Conservation (phyloP, 1,140 invertebrate species). For the Antheraea mylitta region DNA sequence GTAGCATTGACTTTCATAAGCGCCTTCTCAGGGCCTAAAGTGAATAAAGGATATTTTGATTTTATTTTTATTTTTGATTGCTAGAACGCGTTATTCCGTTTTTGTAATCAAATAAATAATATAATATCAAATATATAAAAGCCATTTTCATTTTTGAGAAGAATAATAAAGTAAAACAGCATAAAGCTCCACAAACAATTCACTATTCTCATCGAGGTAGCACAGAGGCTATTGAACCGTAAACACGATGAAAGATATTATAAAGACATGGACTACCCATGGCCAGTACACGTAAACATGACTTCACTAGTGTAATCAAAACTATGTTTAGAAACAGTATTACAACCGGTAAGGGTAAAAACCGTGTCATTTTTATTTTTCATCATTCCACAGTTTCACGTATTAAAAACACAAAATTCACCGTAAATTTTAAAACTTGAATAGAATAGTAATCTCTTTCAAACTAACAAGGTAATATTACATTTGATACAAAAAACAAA, state of each 20-base stretch:
- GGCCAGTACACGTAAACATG: conserved; percentile 36
- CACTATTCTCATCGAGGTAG: conserved; percentile 24
- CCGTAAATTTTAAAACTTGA: background rate
- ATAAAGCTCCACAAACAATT: conserved; percentile 14
- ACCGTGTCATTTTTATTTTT: background rate
- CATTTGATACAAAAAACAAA: background rate
- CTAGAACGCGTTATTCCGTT: too few relatives aligned
- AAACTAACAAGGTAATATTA: background rate
- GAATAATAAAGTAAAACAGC: too few relatives aligned
- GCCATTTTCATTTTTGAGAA: too few relatives aligned
- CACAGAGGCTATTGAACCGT: conserved; percentile 62
- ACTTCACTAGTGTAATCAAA: conserved; percentile 29
- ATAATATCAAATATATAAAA: too few relatives aligned
- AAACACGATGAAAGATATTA: conserved; percentile 67
- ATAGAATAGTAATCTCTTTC: background rate
- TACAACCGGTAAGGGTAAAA: background rate
- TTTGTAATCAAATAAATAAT: too few relatives aligned
- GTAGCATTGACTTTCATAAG: too few relatives aligned
- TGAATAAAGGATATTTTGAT: too few relatives aligned
- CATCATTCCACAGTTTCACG: background rate
- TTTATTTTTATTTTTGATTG: too few relatives aligned
- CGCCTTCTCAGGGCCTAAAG: too few relatives aligned
- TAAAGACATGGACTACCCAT: conserved; percentile 55
- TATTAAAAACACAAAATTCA: background rate
- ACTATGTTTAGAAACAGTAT: conserved; percentile 23